phyloP scores from a whole-genome alignment of 2,797 vertebrate genomes.

The Otus scops region DNA sequence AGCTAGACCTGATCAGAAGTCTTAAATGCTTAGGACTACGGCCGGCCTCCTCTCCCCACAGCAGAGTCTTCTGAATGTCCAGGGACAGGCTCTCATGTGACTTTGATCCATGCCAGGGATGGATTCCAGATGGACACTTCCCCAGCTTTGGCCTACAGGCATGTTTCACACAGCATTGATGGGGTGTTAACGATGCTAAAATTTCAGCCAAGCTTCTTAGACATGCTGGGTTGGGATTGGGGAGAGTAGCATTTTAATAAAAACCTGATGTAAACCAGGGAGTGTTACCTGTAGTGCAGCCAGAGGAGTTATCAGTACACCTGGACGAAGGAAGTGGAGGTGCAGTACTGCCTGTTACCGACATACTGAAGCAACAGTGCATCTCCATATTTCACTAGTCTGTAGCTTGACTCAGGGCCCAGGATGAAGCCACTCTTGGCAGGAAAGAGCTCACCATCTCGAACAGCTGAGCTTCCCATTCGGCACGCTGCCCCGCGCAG shows the following conservation, averaged over 20 bases:
- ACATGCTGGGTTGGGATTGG: background rate
- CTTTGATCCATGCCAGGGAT: conserved; percentile 49
- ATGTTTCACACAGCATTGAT: conserved; percentile 28
- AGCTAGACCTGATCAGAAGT: background rate
- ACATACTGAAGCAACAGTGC: background rate
- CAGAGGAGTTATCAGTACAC: background rate
- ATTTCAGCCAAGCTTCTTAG: conserved; percentile 17
- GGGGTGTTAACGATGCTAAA: conserved; percentile 58
- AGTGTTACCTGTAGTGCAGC: background rate
- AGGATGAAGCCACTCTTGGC: background rate
- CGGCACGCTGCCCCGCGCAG: background rate
- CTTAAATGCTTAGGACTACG: background rate
- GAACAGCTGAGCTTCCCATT: rapidly evolving
- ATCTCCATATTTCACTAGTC: background rate
- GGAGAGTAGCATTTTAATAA: background rate
- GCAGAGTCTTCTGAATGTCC: background rate
- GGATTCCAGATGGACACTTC: conserved; percentile 52
- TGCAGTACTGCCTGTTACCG: background rate
- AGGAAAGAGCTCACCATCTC: background rate
- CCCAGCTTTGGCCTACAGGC: background rate
- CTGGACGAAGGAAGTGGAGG: background rate
- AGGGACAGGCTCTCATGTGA: background rate
- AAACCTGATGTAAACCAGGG: background rate
- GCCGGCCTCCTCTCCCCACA: background rate
- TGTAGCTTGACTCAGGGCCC: background rate